Evolutionary conservation across 1,140 invertebrate species (phyloP).

Genomic region (Hycleus phaleratus): DNA sequence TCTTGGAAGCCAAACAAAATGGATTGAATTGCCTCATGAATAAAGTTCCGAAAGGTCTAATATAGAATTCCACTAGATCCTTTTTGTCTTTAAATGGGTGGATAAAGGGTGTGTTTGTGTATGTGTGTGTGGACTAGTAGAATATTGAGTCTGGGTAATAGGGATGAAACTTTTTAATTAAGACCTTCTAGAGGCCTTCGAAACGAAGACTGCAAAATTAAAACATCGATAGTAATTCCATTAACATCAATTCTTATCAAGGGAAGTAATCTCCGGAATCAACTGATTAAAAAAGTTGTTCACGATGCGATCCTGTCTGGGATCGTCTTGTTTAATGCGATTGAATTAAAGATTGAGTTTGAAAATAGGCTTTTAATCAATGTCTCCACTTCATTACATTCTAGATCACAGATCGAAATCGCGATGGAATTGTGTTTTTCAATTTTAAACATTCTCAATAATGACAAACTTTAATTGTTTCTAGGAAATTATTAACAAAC

Average conservation of each 20-base stretch:
- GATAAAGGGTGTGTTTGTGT: too few relatives aligned
- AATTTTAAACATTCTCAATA: too few relatives aligned
- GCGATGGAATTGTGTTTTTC: too few relatives aligned
- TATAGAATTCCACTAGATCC: too few relatives aligned
- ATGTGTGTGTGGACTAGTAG: too few relatives aligned
- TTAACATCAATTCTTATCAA: slow-evolving; percentile 39
- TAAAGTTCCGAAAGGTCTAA: too few relatives aligned
- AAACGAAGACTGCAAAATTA: slow-evolving; percentile 28
- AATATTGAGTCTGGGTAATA: background rate
- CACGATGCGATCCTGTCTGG: slow-evolving; percentile 25
- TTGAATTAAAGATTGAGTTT: slow-evolving; percentile 40
- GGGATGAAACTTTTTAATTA: slow-evolving; percentile 33
- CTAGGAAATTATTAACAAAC: too few relatives aligned
- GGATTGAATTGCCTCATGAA: too few relatives aligned
- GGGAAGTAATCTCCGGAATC: slow-evolving; percentile 38
- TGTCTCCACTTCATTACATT: slow-evolving; percentile 38
- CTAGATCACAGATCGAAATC: slow-evolving; percentile 30
- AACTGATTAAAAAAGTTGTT: slow-evolving; percentile 42
- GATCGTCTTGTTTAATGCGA: slow-evolving; percentile 35
- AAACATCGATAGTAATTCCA: slow-evolving; percentile 41
- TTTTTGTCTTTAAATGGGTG: too few relatives aligned
- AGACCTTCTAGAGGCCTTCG: slow-evolving; percentile 9
- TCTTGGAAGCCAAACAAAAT: too few relatives aligned
- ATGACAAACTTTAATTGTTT: too few relatives aligned
- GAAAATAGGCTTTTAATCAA: slow-evolving; percentile 39